Conservation (phyloP, 1,140 invertebrate species). For the Magallana angulata region DNA sequence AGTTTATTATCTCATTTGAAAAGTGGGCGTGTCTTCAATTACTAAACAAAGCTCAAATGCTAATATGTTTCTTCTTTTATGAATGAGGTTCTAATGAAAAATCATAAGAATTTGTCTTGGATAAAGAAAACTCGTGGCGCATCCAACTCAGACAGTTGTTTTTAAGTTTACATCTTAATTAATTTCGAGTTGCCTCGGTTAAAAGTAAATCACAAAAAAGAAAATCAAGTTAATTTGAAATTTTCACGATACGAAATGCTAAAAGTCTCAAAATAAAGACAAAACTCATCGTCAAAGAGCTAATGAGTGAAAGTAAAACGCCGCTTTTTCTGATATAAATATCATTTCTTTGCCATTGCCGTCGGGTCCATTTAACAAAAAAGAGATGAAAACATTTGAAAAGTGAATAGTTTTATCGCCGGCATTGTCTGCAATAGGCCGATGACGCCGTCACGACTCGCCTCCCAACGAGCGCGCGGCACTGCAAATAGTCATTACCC, state of each 20-base stretch:
- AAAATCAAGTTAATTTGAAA: slow-evolving; percentile 7
- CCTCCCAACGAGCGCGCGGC: slow-evolving; percentile 26
- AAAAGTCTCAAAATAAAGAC: slow-evolving; percentile 4
- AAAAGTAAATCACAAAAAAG: not conserved
- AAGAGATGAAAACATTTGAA: slow-evolving; percentile 25
- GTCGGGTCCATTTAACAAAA: slow-evolving; percentile 30
- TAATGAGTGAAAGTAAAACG: slow-evolving; percentile 10
- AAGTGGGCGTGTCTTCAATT: slow-evolving; percentile 24
- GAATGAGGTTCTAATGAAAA: not conserved
- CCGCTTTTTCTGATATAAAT: slow-evolving; percentile 26
- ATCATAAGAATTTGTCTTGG: slow-evolving; percentile 25
- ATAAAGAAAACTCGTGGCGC: slow-evolving; percentile 22
- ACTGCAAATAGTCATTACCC: slow-evolving; percentile 31
- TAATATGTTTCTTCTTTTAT: slow-evolving; percentile 23
- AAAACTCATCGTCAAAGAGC: not conserved
- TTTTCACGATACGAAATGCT: not conserved
- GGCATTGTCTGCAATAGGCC: slow-evolving; percentile 22
- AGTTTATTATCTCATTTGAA: slow-evolving; percentile 37
- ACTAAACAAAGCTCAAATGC: slow-evolving; percentile 15
- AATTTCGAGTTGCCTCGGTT: slow-evolving; percentile 22
- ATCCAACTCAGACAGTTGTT: slow-evolving; percentile 24
- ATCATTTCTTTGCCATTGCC: slow-evolving; percentile 24
- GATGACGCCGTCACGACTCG: slow-evolving; percentile 13
- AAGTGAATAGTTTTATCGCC: slow-evolving; percentile 36
- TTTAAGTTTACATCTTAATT: slow-evolving; percentile 23